Percentiles rank a stretch among this genome's conserved stretches.
These are phyloP conservation scores for Melinaea marsaeus DNA, from an alignment of 2,888 invertebrate genomes.

Conservation along the genomic window DNA sequence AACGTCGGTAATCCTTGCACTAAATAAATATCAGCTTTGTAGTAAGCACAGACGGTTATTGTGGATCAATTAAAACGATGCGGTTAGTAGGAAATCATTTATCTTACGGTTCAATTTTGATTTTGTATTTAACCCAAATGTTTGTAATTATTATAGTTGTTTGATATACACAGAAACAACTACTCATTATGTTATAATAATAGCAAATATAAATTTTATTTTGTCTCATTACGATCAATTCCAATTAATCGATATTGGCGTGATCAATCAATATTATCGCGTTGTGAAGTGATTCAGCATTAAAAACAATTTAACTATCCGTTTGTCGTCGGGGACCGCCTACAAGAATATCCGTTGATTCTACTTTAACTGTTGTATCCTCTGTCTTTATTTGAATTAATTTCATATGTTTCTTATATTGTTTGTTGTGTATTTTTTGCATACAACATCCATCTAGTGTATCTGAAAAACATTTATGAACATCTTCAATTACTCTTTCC, in stretches of 20 bases:
- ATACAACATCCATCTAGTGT: neutral
- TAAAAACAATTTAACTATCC: conserved; percentile 43
- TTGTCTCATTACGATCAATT: conserved; percentile 5
- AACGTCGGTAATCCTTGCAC: conserved; percentile 75
- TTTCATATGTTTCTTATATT: conserved; percentile 2
- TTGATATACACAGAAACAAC: no score
- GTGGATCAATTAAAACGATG: conserved; percentile 32
- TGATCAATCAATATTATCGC: conserved; percentile 73
- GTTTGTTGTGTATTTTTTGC: neutral
- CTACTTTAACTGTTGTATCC: conserved; percentile 11
- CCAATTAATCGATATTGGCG: conserved; percentile 26
- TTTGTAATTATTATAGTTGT: neutral
- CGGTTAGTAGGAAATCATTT: conserved; percentile 8
- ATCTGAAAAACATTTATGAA: conserved; percentile 21
- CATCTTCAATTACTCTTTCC: conserved; percentile 26
- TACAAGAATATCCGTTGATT: conserved; percentile 27
- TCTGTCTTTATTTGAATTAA: conserved; percentile 8
- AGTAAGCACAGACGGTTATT: conserved; percentile 34
- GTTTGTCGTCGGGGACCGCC: conserved; percentile 31
- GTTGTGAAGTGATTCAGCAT: conserved; percentile 37
- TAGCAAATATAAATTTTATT: neutral
- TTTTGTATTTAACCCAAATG: neutral
- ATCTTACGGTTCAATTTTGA: neutral
- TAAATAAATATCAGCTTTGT: conserved; percentile 58
- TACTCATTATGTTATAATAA: no score